Evolutionary conservation across 2,113 vertebrate species (phyloP).

Genomic region (Lonchura striata): DNA sequence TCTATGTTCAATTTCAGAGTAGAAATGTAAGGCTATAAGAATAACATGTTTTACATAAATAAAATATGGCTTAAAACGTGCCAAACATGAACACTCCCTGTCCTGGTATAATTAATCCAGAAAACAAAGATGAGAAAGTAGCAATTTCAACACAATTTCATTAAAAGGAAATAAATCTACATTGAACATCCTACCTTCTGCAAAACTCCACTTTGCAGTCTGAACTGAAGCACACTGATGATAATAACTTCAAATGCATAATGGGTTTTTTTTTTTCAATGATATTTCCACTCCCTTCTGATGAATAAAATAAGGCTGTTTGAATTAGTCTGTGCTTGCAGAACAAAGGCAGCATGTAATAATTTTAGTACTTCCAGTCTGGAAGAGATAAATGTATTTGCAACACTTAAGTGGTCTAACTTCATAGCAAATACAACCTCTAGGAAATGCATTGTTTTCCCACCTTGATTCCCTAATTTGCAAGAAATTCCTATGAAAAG

Average conservation of each 20-base stretch:
- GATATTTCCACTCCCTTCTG: constrained; percentile 55
- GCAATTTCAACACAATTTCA: not conserved
- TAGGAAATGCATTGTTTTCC: not conserved
- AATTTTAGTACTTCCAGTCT: constrained; percentile 52
- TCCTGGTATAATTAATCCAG: not conserved
- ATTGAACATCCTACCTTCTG: not conserved
- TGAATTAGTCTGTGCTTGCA: constrained; percentile 55
- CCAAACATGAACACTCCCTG: not conserved
- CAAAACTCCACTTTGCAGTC: not conserved
- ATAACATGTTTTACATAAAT: not conserved
- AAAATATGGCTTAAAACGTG: not conserved
- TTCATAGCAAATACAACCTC: not conserved
- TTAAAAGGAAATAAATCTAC: not conserved
- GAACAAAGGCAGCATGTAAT: constrained; percentile 59
- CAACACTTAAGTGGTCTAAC: not conserved
- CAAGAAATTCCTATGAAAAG: not conserved
- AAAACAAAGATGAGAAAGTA: not conserved
- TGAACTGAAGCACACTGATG: constrained; percentile 7
- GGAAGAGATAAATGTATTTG: constrained; percentile 46
- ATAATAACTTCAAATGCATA: constrained; percentile 52
- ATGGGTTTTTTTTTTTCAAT: constrained; percentile 41
- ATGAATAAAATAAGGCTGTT: constrained; percentile 60
- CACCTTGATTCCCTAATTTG: not conserved
- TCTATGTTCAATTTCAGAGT: not conserved
- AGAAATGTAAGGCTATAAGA: not conserved